Percentiles rank a stretch among this genome's conserved stretches.
phyloP scores from a whole-genome alignment of 1,140 invertebrate species.

The Palaemon carinicauda region DNA sequence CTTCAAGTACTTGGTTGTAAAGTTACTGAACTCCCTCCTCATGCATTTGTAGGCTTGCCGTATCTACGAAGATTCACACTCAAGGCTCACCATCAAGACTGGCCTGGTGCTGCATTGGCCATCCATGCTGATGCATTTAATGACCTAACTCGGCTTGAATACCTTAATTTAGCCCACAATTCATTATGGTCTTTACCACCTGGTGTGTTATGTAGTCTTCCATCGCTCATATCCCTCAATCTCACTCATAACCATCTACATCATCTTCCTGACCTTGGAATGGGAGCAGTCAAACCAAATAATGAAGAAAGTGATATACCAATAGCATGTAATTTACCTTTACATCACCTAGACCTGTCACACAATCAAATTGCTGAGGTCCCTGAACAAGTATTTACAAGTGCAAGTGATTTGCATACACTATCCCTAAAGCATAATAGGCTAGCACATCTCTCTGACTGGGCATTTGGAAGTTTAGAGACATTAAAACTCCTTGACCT shows the following conservation, averaged over 20 bases:
- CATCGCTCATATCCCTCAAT: conserved; percentile 82
- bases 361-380: conserved; percentile 84
- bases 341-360: conserved; percentile 80
- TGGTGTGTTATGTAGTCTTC: conserved; percentile 80
- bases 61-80: conserved; percentile 78
- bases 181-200: conserved; percentile 87
- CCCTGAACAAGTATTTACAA: conserved; percentile 71
- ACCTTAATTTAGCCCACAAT: conserved; percentile 84
- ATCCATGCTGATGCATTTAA: conserved; percentile 40
- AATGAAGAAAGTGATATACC: neutral
- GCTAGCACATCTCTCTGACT: conserved; percentile 56
- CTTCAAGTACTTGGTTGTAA: conserved; percentile 82
- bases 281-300: conserved; percentile 63
- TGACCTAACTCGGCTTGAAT: conserved; percentile 44
- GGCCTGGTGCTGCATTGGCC: conserved; percentile 49
- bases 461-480: conserved; percentile 41
- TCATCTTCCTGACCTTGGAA: conserved; percentile 77
- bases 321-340: conserved; percentile 46
- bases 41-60: conserved; percentile 77
- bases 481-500: conserved; percentile 71
- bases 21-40: conserved; percentile 77
- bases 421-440: conserved; percentile 55
- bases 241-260: conserved; percentile 81
- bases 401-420: conserved; percentile 74
- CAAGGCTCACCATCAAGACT: conserved; percentile 75